Evolutionary conservation across 2,797 vertebrate species (phyloP).

Genomic region (Melanotaenia boesemani): DNA sequence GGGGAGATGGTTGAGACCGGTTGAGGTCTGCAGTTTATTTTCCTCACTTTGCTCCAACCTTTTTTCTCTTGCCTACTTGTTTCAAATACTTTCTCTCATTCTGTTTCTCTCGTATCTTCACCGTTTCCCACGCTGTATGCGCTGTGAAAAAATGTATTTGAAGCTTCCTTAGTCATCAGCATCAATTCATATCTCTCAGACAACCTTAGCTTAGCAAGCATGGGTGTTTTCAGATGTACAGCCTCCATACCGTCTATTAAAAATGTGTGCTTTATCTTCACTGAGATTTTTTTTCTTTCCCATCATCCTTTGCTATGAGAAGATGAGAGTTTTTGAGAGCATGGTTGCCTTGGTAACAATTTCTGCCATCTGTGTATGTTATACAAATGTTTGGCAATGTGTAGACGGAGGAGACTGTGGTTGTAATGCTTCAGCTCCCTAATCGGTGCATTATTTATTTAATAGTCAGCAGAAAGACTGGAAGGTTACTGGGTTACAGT

Average conservation of each 20-base stretch:
- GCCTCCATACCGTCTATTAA: not conserved
- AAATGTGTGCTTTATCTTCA: slow-evolving; percentile 35
- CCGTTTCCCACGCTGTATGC: slow-evolving; percentile 21
- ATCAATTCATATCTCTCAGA: slow-evolving; percentile 53
- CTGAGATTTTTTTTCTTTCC: slow-evolving; percentile 30
- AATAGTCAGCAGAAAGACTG: slow-evolving; percentile 58
- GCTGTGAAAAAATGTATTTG: slow-evolving; percentile 40
- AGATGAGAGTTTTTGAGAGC: slow-evolving; percentile 58
- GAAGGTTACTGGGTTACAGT: slow-evolving; percentile 70
- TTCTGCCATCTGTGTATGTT: slow-evolving; percentile 71
- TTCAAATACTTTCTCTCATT: slow-evolving; percentile 16
- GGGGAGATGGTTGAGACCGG: slow-evolving; percentile 11
- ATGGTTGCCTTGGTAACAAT: slow-evolving; percentile 80
- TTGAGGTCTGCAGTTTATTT: slow-evolving; percentile 24
- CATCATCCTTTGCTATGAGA: slow-evolving; percentile 55
- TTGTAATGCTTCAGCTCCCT: slow-evolving; percentile 61
- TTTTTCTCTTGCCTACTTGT: slow-evolving; percentile 6
- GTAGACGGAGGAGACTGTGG: slow-evolving; percentile 30
- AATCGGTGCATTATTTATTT: slow-evolving; percentile 75
- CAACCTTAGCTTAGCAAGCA: slow-evolving; percentile 21
- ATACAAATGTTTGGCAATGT: slow-evolving; percentile 47
- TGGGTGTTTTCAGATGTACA: slow-evolving; percentile 18
- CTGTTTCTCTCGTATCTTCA: slow-evolving; percentile 7
- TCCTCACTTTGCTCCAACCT: not conserved
- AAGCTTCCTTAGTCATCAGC: slow-evolving; percentile 48